phyloP scores from a whole-genome alignment of 2,888 invertebrate genomes.

The Chironomus riparius region DNA sequence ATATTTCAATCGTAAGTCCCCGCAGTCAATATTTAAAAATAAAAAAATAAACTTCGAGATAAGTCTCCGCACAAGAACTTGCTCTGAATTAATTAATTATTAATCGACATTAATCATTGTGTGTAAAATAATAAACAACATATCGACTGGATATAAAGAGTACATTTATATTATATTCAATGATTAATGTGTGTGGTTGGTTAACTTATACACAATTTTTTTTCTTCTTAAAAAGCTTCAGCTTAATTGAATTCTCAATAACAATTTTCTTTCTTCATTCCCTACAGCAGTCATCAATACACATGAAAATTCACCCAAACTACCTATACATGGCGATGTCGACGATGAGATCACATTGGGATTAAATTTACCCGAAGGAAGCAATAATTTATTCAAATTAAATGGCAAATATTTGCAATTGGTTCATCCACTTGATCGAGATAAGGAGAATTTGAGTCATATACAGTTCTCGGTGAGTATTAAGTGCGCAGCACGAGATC shows the following conservation, averaged over 20 bases:
- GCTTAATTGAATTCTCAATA: neutral
- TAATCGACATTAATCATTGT: constrained; percentile 10
- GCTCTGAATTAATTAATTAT: constrained; percentile 19
- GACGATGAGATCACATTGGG: constrained; percentile 59
- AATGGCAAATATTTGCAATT: constrained; percentile 66
- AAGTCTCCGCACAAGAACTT: neutral
- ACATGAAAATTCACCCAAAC: constrained; percentile 40
- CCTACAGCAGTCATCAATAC: constrained; percentile 8
- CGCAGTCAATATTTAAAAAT: neutral
- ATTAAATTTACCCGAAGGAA: constrained; percentile 61
- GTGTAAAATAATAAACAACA: neutral
- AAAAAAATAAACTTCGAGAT: constrained; percentile 2
- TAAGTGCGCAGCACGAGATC: neutral
- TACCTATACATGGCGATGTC: constrained; percentile 70
- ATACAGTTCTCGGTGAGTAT: constrained; percentile 63
- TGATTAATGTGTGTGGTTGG: neutral
- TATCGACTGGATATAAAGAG: too few relatives aligned
- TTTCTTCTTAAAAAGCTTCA: neutral
- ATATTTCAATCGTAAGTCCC: too few relatives aligned
- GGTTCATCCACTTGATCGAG: constrained; percentile 64
- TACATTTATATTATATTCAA: neutral
- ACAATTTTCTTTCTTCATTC: neutral
- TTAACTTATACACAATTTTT: neutral
- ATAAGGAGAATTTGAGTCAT: constrained; percentile 66
- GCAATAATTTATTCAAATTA: constrained; percentile 56